Percentiles rank a stretch among this genome's conserved stretches.
phyloP scores from a whole-genome alignment of 2,113 vertebrate species.

The Nothobranchius furzeri region DNA sequence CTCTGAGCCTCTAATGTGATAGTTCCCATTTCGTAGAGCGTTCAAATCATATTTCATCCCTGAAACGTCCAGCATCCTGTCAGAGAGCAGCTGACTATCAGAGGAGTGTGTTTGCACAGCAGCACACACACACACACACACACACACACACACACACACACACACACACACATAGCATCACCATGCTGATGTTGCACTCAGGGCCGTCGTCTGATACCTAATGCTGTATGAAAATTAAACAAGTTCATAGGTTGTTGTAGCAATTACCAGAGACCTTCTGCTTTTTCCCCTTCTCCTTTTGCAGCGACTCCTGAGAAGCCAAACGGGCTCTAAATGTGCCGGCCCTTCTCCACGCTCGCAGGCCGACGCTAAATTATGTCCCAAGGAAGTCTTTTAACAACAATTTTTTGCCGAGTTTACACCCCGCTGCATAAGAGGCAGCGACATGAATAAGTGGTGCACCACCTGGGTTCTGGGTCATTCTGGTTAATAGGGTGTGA shows the following conservation, averaged over 20 bases:
- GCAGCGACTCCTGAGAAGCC: not conserved
- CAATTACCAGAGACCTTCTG: slow-evolving; percentile 51
- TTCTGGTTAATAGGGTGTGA: slow-evolving; percentile 72
- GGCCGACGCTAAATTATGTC: slow-evolving; percentile 64
- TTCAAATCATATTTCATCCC: slow-evolving; percentile 74
- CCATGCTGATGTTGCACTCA: slow-evolving; percentile 10
- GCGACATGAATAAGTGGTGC: slow-evolving; percentile 56
- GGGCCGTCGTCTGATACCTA: slow-evolving; percentile 45
- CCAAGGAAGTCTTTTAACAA: slow-evolving; percentile 69
- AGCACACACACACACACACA: slow-evolving; percentile 12
- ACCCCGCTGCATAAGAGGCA: slow-evolving; percentile 48
- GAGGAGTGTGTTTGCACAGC: slow-evolving; percentile 38
- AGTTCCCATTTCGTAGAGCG: slow-evolving; percentile 66
- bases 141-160: not conserved
- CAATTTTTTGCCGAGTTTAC: slow-evolving; percentile 60
- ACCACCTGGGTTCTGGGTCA: slow-evolving; percentile 67
- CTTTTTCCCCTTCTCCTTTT: not conserved
- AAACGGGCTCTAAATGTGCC: slow-evolving; percentile 55
- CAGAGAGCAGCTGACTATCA: slow-evolving; percentile 39
- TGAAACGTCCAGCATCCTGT: slow-evolving; percentile 50
- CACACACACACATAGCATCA: not conserved
- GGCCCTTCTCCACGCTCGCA: slow-evolving; percentile 50
- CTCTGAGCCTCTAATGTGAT: slow-evolving; percentile 52
- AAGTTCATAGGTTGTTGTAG: slow-evolving; percentile 63
- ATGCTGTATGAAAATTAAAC: slow-evolving; percentile 63